Evolutionary conservation across 2,888 invertebrate species (phyloP), one percentile per base, ranked within the genome.

Genomic region (Notodonta ziczac): DNA sequence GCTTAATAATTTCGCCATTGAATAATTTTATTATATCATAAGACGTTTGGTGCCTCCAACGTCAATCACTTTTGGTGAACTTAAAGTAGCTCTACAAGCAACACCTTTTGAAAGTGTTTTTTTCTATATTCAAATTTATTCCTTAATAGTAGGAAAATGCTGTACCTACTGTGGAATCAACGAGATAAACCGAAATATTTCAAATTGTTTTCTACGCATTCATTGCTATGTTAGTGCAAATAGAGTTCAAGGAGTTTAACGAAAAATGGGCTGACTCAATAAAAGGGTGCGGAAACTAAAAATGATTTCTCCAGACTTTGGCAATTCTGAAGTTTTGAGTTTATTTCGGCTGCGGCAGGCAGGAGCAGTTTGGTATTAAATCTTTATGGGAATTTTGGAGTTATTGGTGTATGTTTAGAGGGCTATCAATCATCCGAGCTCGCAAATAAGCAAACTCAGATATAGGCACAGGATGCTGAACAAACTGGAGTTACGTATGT

Each of bases 61-160:
- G 8, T 5, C 8, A 5, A 42, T 42, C 42, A 42, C 42, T 42
- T 42, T 6, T 6, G 8, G 7, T 9, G 7, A 6, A 42, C 13
- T 48, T 57, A 64, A 52, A n/a, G 24, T 42, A 52, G 4, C 35
- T 35, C 5, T 5, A 44, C 32, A 52, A 66, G 57, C 59, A 60
- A 65, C 62, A 70, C 62, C 69, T 64, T 72, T 56, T 65, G 59
- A 66, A 72, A 66, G 42, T 63, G 51, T 69, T 74, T 76, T 74
- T 68, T 78, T 70, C 71, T 59, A n/a, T n/a, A n/a, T n/a, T 60
- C 46, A 55, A 51, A 58, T 69, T 70, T 70, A 78, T 74, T 77
- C 62, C 61, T 63, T 64, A 58, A 42, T 56, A 63, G 63, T 70
- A 67, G 67, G 68, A 70, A 74, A 61, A 57, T 53, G 57, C 53